A percentile compares a stretch with the other conserved stretches of the same genome.
Evolutionary conservation across 2,113 vertebrate species (phyloP).

Genomic region (Oncorhynchus mykiss): DNA sequence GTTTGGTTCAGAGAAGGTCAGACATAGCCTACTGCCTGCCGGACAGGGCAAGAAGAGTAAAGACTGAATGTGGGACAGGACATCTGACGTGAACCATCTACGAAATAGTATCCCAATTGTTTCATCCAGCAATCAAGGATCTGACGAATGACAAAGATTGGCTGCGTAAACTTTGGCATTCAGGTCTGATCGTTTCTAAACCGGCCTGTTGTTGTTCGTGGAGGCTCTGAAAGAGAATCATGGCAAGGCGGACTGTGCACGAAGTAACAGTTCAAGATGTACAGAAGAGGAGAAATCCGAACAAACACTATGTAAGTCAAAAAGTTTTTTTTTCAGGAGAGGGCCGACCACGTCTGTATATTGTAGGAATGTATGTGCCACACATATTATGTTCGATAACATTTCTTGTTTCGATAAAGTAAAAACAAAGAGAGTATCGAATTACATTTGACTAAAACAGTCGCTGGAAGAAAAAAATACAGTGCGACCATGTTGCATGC

Average conservation of each 20-base stretch:
- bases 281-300: constrained; percentile 77
- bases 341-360: not conserved
- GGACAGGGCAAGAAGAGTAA: constrained; percentile 38
- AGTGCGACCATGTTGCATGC: not conserved
- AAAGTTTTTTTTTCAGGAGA: not conserved
- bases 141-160: constrained; percentile 54
- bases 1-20: constrained; percentile 54
- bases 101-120: constrained; percentile 18
- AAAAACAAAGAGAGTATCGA: constrained; percentile 70
- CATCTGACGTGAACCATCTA: constrained; percentile 33
- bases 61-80: constrained; percentile 44
- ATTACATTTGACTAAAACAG: constrained; percentile 54
- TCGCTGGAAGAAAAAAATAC: not conserved
- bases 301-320: constrained; percentile 79
- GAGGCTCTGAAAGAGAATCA: constrained; percentile 47
- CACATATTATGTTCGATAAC: not conserved
- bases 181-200: constrained; percentile 43
- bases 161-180: constrained; percentile 49
- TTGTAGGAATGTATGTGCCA: not conserved
- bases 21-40: constrained; percentile 43
- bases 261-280: constrained; percentile 80
- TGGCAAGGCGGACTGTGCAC: constrained; percentile 75
- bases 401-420: constrained; percentile 31
- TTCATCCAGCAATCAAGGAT: constrained; percentile 10
- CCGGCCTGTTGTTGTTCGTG: constrained; percentile 21